Evolutionary conservation across 2,797 vertebrate genomes (phyloP), one percentile per base, ranked within the genome.

Genomic region (Helostoma temminkii): DNA sequence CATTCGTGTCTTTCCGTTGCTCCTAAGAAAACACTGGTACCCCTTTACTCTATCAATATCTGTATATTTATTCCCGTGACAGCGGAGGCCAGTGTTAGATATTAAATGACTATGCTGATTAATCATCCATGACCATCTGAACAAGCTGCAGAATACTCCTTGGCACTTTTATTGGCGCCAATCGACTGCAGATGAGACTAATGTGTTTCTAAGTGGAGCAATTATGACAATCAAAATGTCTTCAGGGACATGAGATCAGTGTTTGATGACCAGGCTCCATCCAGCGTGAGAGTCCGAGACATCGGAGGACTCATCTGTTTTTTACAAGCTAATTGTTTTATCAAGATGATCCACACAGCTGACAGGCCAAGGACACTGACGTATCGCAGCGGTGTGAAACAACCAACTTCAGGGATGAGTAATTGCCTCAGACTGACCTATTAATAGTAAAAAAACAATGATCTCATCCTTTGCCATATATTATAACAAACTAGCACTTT

Each of bases 151-250:
- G 43, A 76, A 78, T 58, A 66, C 61, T 80, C 61, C 66, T 61
- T 88, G 88, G 87, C 90, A 85, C 80, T 84, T 88, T 90, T 80
- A 85, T 86, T 81, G 86, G 73, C 42, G 47, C 69, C 83, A 76
- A 70, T 86, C 25, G 79, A 69, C 79, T 78, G 69, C 85, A 84
- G 86, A 87, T 91, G 85, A 78, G 71, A 83, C 83, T 89, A 80
- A 92, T 90, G 87, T 78, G 42, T 86, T 86, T 81, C 71, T 83
- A 67, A 90, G 87, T 83, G 83, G 65, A 63, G 85, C 85, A 82
- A 93, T 92, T 86, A 91, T 74, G 82, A 88, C 82, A 82, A 92
- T 93, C 91, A 89, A 71, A 76, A 62, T 8, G 55, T 78, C 83
- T 77, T 85, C 69, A 43, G 81, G 78, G 87, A 87, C 50, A 48